Evolutionary conservation across 2,888 invertebrate species (phyloP).

Genomic region (Rhorus exstirpatorius): DNA sequence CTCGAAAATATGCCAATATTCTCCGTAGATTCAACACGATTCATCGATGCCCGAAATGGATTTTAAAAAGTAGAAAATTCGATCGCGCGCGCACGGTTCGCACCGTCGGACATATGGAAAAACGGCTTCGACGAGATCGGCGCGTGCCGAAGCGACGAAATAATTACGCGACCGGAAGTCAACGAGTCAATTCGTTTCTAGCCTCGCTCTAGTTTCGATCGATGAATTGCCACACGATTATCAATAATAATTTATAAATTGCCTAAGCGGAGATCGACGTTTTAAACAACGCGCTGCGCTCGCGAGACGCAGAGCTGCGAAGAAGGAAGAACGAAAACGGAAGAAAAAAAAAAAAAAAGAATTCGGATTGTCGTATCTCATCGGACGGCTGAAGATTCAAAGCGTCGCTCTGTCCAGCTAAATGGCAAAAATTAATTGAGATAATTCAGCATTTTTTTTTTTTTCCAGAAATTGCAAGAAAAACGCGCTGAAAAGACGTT

Average conservation of each 20-base stretch:
- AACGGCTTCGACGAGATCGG: too few relatives aligned
- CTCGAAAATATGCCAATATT: conserved; percentile 12
- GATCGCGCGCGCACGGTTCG: too few relatives aligned
- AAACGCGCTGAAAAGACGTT: conserved; percentile 25
- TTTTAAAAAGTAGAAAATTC: conserved; percentile 62
- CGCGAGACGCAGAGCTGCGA: conserved; percentile 26
- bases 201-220: neutral
- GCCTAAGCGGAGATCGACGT: conserved; percentile 63
- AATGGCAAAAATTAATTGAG: conserved; percentile 30
- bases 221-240: conserved; percentile 10
- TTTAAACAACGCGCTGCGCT: conserved; percentile 32
- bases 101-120: too few relatives aligned
- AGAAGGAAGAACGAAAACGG: too few relatives aligned
- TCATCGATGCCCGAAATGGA: conserved; percentile 36
- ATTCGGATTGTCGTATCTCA: conserved; percentile 49
- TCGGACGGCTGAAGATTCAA: conserved; percentile 63
- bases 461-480: too few relatives aligned
- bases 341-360: conserved; percentile 34
- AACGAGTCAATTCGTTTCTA: neutral
- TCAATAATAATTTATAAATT: conserved; percentile 52
- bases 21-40: conserved; percentile 7
- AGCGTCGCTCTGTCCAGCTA: conserved; percentile 31
- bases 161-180: conserved; percentile 31
- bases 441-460: conserved; percentile 21
- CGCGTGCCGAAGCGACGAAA: conserved; percentile 18